Evolutionary conservation across 2,797 vertebrate genomes (phyloP).

Genomic region (Paedocypris micromegethes): DNA sequence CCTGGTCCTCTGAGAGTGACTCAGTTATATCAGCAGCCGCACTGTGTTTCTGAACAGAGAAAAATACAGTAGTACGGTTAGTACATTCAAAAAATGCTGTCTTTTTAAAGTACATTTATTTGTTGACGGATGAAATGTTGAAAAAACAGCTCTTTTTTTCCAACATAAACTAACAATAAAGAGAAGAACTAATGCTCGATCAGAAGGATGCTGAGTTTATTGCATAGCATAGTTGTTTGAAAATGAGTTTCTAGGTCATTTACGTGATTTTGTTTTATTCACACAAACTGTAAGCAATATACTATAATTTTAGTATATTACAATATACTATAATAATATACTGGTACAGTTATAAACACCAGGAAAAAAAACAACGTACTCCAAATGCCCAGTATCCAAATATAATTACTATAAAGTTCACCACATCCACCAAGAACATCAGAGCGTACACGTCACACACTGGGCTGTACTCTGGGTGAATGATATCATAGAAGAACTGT

Average conservation of each 20-base stretch:
- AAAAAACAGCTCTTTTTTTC: too few relatives aligned
- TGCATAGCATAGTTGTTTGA: too few relatives aligned
- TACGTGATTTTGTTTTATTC: too few relatives aligned
- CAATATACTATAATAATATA: too few relatives aligned
- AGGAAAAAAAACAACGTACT: constrained; percentile 53
- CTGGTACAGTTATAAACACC: too few relatives aligned
- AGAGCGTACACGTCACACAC: constrained; percentile 69
- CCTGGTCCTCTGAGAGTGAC: constrained; percentile 74
- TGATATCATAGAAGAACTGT: constrained; percentile 79
- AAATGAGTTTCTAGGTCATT: too few relatives aligned
- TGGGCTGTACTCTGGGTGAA: constrained; percentile 75
- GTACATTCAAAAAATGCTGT: too few relatives aligned
- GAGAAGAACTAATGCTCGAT: not conserved
- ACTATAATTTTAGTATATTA: too few relatives aligned
- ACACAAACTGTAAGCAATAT: too few relatives aligned
- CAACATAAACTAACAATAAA: not conserved
- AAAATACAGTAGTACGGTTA: too few relatives aligned
- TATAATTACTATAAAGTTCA: constrained; percentile 74
- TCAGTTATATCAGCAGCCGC: constrained; percentile 69
- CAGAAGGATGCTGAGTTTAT: too few relatives aligned
- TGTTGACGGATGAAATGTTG: not conserved
- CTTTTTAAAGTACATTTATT: not conserved
- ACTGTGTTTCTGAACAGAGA: constrained; percentile 63
- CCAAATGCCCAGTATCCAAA: constrained; percentile 76
- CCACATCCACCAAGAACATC: constrained; percentile 70